Percentiles rank a stretch among this genome's conserved stretches.
These are phyloP conservation scores for Zaprionus lineosus DNA, from an alignment of 2,888 invertebrate species.

Conservation along the genomic window DNA sequence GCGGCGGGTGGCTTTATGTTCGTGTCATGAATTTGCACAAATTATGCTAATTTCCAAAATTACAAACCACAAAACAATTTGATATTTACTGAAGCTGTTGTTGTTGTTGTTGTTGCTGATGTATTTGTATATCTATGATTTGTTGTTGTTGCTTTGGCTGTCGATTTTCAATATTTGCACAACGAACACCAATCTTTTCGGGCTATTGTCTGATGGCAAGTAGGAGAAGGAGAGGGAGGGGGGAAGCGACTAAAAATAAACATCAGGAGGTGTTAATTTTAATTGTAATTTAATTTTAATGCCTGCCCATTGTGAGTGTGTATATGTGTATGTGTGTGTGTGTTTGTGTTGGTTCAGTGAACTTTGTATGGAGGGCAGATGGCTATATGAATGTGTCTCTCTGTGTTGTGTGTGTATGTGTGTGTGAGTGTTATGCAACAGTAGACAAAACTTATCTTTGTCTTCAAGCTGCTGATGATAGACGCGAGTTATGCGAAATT, in stretches of 20 bases:
- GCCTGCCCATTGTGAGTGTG: background rate
- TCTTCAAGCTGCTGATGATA: conserved; percentile 38
- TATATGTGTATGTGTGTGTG: background rate
- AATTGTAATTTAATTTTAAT: conserved; percentile 64
- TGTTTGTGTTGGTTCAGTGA: conserved; percentile 56
- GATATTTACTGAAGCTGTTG: conserved; percentile 31
- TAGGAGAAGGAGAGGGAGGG: too few species aligned
- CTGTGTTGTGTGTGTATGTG: too few species aligned
- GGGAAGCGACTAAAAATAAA: conserved; percentile 34
- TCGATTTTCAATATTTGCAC: conserved; percentile 57
- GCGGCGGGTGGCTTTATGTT: conserved; percentile 41
- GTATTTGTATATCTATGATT: background rate
- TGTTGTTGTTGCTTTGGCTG: conserved; percentile 31
- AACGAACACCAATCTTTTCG: conserved; percentile 35
- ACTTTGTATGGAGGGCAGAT: conserved; percentile 37
- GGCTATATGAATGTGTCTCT: too few species aligned
- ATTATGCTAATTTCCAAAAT: conserved; percentile 76
- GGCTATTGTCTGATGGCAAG: conserved; percentile 19
- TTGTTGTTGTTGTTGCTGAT: conserved; percentile 18
- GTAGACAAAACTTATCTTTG: conserved; percentile 13
- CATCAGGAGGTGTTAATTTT: conserved; percentile 68
- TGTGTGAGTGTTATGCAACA: conserved; percentile 60
- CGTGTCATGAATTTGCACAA: conserved; percentile 78
- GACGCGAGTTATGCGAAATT: conserved; percentile 39
- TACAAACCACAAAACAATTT: conserved; percentile 70